Evolutionary conservation across 2,888 invertebrate species (phyloP).

Genomic region (Melanostoma scalare): DNA sequence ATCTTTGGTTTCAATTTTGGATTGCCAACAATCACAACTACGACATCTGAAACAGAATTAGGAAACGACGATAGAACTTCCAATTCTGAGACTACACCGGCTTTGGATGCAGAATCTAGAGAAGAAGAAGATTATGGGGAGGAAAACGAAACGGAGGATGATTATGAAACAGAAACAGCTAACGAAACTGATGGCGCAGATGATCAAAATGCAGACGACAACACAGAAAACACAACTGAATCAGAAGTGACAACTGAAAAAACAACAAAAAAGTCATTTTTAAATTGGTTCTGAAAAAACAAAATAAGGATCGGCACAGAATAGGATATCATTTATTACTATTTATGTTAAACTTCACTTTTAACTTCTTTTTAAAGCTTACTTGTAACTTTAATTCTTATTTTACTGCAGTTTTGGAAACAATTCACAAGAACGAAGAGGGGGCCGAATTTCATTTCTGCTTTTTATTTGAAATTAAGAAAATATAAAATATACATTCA

Average conservation of each 20-base stretch:
- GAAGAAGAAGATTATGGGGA: constrained; percentile 12
- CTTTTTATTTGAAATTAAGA: no score
- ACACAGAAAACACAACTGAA: background rate
- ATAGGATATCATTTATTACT: no score
- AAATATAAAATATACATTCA: no score
- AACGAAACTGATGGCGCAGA: background rate
- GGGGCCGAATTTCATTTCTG: no score
- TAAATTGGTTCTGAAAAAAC: constrained; percentile 2
- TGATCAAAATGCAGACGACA: background rate
- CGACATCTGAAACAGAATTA: background rate
- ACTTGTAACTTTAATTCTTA: no score
- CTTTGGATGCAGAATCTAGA: background rate
- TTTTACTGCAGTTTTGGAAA: no score
- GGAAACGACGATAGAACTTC: constrained; percentile 6
- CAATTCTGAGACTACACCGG: background rate
- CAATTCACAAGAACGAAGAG: no score
- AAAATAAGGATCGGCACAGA: no score
- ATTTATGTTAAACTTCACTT: no score
- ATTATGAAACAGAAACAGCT: constrained; percentile 17
- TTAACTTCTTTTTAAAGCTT: no score
- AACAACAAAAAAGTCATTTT: background rate
- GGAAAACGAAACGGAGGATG: background rate
- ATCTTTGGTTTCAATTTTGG: background rate
- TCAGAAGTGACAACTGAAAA: background rate
- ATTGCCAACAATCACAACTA: background rate